Evolutionary conservation across 2,888 invertebrate genomes (phyloP), one percentile per base, ranked within the genome.

Genomic region (Agrotis segetum): DNA sequence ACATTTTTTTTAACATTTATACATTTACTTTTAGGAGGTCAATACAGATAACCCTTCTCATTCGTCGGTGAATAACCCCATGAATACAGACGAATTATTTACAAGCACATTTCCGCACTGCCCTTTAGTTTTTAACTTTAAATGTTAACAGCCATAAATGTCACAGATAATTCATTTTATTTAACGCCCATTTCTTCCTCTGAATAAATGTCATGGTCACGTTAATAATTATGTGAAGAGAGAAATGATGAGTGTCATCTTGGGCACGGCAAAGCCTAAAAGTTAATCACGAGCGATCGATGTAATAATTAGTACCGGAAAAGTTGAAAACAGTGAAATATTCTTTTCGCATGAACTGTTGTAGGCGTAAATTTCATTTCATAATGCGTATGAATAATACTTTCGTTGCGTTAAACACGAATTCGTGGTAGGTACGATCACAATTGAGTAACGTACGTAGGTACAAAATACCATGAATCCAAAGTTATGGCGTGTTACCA

Each of bases 351-450:
- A 53, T 66, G 61, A 66, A 53, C 14, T 34, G 44, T n/a, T 13
- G 14, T 13, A 19, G 13, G 58, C 44, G 44, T 65, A 40, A 52
- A 62, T 21, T 34, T 49, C 24, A 62, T 21, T 34, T 49, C 34
- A 40, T 63, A 66, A 66, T 40, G 49, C 62, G 19, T 72, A 49
- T 56, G 4, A 56, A 50, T 53, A 59, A 29, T 29, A 66, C 59
- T 80, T 62, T 75, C 46, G 29, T 80, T 53, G 19, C 66, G 24
- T 58, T 52, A 46, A 44, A 62, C 60, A 80, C 75, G 80, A 73
- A 60, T 79, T 55, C 16, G 14, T 19, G 14, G 40, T 40, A 40
- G 34, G 34, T 34, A 34, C 34, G 34, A 34, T 1, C 7, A 44
- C 17, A 5, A 50, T 58, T 74, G 44, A 56, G 49, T 49, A 59